Evolutionary conservation across 2,888 invertebrate genomes (phyloP), one percentile per base, ranked within the genome.

Genomic region (Cecidostiba fungosa): DNA sequence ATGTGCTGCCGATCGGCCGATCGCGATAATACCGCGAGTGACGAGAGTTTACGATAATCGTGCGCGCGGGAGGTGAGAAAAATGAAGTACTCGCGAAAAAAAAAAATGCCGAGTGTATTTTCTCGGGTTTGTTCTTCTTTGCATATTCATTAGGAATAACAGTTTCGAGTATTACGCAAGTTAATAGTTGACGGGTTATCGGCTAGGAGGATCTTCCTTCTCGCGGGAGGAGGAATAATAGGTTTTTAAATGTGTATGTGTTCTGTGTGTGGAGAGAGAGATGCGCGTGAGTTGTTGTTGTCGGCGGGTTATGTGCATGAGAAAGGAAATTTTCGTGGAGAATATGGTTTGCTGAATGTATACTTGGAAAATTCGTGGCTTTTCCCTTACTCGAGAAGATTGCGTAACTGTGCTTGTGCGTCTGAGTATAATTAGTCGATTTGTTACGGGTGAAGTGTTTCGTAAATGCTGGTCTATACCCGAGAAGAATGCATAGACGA

Each of bases 11-110:
- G 82, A 43, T 26, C 50, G 85, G 80, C 84, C 86, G 80, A 87
- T 85, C 79, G 84, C 87, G 89, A 89, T 89, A 88, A 88, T 86
- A 87, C 43, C 88, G 89, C 87, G 85, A 2, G 88, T 89, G 89
- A 88, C 88, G 89, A 89, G 89, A 89, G 89, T 89, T n/a, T 88
- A 89, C 87, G 88, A 89, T 89, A 88, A 88, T 85, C 87, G 84
- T 39, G 73, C 66, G 54, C 62, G 77, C 47, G 59, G 66, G 66
- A 77, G 32, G 77, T 72, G 77, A 78, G 78, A 84, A 78, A 78
- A 84, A 78, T 78, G 62, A 78, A 36, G 23, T 36, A 10, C 23
- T 14, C 39, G 5, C 12, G 50, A 26, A 39, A 77, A 36, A 32
- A 32, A 72, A 32, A 16, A 36, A 16, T 39, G 32, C 50, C 10